Evolutionary conservation across 2,888 invertebrate genomes (phyloP), one percentile per base, ranked within the genome.

Genomic region (Cryptocephalus primarius): DNA sequence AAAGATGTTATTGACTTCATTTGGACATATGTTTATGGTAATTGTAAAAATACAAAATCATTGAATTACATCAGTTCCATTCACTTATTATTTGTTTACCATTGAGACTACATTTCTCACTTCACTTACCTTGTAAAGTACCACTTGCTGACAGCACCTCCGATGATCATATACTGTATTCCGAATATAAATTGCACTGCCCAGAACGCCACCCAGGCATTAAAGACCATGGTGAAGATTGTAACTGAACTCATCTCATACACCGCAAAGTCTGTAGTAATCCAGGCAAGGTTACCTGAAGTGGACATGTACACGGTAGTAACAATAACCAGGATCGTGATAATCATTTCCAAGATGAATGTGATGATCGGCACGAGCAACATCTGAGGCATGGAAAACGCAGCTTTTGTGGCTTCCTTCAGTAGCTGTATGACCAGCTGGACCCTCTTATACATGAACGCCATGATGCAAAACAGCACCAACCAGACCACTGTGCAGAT

Each of bases 101-200:
- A 6, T 22, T 22, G 22, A 22, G 6, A 22, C 22, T 22, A 22
- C 22, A 22, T 2, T 2, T 22, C 2, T 22, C 6, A 22, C 6
- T 36, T 13, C 14, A 50, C 54, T 55, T 60, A 79, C 80, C 75
- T 75, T 9, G 75, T 69, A 60, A 81, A 82, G 59, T 78, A 82
- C 82, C 82, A 82, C 9, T 69, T 71, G 1, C 78, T 73, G 4
- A 80, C 77, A n/a, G 79, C 71, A 4, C 78, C 76, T 38, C 79
- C 78, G 39, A 82, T 73, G 12, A 79, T 72, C 67, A 81, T 74
- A 59, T 80, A 78, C 56, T 82, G 79, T 54, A 78, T 77, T 36
- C 78, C 79, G 11, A 78, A 66, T 49, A 78, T 72, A 57, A 80
- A 80, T 61, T 81, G 79, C 39, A 71, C 69, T 32, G 75, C 67